Evolutionary conservation across 2,888 invertebrate species (phyloP), one percentile per base, ranked within the genome.

Genomic region (Catocala sponsa): DNA sequence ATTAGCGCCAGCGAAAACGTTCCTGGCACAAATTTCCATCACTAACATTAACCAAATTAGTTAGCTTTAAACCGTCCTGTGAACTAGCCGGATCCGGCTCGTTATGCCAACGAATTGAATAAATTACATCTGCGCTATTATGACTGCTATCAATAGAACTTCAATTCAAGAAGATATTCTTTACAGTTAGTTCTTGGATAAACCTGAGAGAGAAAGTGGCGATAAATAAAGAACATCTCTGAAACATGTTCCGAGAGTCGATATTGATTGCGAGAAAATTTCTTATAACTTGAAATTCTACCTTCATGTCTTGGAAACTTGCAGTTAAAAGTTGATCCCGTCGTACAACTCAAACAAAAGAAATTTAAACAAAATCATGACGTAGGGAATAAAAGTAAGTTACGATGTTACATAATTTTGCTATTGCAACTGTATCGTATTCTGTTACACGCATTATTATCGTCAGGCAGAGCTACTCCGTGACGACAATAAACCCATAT

Each of bases 41-140:
- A 92, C 92, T 90, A 90, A 91, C 89, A 89, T 91, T 92, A 91
- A 91, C 92, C 91, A 92, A 94, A 93, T 93, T 94, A 94, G 92
- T 92, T 89, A 87, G 91, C 87, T 88, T 91, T 86, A 90, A 88
- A 75, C 88, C 84, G 80, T 85, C 83, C 81, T 80, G 80, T 80
- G 83, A 85, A 84, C 84, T 84, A 82, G 81, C 81, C 76, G 80
- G 82, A 82, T 83, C 83, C 82, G 75, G 81, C 81, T 82, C 86
- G 85, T 88, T 89, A 87, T 84, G 80, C 74, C 81, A 83, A 80
- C 82, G 82, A 86, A 87, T 85, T 83, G 84, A 84, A 90, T 89
- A 86, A 85, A 88, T 88, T 89, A 85, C 82, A 82, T 79, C 79
- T 79, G 80, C 25, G 57, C 57, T 65, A 56, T 53, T 65, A 62